phyloP scores from a whole-genome alignment of 2,888 invertebrate genomes.

The Allygus modestus region DNA sequence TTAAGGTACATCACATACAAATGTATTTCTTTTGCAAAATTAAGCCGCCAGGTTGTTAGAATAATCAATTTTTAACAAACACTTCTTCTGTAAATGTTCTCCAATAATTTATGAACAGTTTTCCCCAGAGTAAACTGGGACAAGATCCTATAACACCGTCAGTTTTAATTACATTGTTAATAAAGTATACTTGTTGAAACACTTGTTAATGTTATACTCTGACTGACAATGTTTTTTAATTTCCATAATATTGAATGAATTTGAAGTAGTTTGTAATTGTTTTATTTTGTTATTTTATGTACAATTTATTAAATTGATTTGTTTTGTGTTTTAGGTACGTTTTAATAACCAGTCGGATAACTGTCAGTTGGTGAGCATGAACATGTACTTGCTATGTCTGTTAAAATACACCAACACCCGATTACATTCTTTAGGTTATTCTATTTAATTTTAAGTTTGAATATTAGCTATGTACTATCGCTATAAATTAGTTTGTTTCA shows the following conservation, averaged over 20 bases:
- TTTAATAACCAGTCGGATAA: neutral
- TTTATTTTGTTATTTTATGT: neutral
- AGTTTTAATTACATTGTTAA: conserved; percentile 32
- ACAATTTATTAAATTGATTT: neutral
- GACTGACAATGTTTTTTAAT: neutral
- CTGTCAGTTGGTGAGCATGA: too few relatives aligned
- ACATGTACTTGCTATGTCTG: too few relatives aligned
- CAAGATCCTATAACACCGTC: neutral
- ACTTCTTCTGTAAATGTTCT: conserved; percentile 2
- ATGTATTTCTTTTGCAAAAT: neutral
- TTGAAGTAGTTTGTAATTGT: too few relatives aligned
- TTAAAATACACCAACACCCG: too few relatives aligned
- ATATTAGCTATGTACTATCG: too few relatives aligned
- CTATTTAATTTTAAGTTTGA: too few relatives aligned
- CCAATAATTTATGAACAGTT: neutral
- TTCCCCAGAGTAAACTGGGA: conserved; percentile 5
- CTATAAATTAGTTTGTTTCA: too few relatives aligned
- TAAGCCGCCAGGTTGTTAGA: neutral
- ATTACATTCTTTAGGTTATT: too few relatives aligned
- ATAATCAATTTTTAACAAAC: conserved; percentile 9
- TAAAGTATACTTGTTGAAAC: conserved; percentile 28
- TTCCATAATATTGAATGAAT: neutral
- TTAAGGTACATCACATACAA: too few relatives aligned
- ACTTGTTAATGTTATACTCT: neutral
- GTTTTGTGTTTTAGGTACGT: conserved; percentile 7